A percentile compares a stretch with the other conserved stretches of the same genome.
Evolutionary conservation across 64 coral and sea anemone species (phyloP).

Genomic region (Actinia equina): DNA sequence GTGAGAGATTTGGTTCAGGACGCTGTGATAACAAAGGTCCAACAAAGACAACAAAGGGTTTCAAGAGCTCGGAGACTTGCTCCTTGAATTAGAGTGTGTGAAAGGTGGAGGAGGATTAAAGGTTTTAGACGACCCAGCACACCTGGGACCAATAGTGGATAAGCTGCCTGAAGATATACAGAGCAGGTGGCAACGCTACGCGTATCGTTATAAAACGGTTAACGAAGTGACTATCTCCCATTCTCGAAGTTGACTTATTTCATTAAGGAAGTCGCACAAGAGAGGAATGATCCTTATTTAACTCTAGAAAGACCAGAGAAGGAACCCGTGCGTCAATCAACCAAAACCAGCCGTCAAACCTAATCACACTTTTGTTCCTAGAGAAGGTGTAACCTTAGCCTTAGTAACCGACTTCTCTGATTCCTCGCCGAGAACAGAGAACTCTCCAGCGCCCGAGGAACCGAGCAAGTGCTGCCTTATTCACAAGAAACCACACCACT

Average conservation of each 20-base stretch:
- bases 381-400: not conserved
- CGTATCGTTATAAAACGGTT: conserved; percentile 36
- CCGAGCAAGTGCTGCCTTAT: conserved; percentile 29
- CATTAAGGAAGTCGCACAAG: conserved; percentile 40
- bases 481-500: conserved; percentile 42
- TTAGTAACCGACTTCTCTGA: not conserved
- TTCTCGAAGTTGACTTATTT: conserved; percentile 33
- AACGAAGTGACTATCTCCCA: conserved; percentile 32
- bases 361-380: not conserved
- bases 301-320: not conserved
- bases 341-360: not conserved
- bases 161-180: conserved; percentile 51
- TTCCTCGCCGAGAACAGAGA: not conserved
- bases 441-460: not conserved
- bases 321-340: not conserved
- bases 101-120: conserved; percentile 29
- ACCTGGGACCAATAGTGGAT: conserved; percentile 40
- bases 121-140: conserved; percentile 41
- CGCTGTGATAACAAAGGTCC: conserved; percentile 30
- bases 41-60: conserved; percentile 34
- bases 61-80: conserved; percentile 35
- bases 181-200: conserved; percentile 56
- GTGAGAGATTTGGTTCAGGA: conserved; percentile 43
- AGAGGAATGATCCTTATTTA: conserved; percentile 46
- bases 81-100: conserved; percentile 44